These are phyloP conservation scores for Sphenodon punctatus DNA, from an alignment of 2,797 vertebrate genomes.

Conservation along the genomic window DNA sequence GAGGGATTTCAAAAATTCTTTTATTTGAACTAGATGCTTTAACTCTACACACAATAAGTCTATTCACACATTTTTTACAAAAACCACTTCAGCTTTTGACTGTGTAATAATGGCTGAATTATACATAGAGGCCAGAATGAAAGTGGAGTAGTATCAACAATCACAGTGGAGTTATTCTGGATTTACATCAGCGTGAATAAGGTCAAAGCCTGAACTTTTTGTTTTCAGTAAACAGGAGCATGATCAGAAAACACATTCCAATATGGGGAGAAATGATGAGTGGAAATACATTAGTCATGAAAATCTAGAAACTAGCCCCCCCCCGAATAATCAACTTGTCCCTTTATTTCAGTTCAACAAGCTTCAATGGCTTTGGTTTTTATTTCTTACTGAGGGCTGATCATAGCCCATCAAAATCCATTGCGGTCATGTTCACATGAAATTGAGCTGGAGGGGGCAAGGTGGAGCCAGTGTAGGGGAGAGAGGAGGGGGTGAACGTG, in stretches of 20 bases:
- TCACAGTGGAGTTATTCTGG: background rate
- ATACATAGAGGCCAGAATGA: fast-evolving
- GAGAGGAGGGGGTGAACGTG: too few species aligned
- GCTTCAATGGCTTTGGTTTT: background rate
- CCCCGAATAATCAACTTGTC: background rate
- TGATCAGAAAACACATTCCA: fast-evolving
- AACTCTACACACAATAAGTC: fast-evolving
- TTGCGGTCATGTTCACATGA: too few species aligned
- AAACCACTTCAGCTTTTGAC: background rate
- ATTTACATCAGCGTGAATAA: background rate
- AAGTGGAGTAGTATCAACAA: background rate
- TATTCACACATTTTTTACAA: background rate
- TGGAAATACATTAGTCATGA: background rate
- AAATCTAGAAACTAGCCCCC: background rate
- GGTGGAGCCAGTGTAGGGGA: too few species aligned
- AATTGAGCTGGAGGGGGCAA: too few species aligned
- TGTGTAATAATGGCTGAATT: background rate
- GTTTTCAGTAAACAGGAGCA: background rate
- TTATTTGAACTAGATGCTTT: too few species aligned
- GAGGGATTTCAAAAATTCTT: background rate
- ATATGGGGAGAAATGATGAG: background rate
- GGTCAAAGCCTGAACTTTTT: background rate
- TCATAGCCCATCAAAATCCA: background rate
- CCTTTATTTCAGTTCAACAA: background rate
- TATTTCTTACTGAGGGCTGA: background rate